phyloP scores from a whole-genome alignment of 2,797 vertebrate species.

The Pygocentrus nattereri region DNA sequence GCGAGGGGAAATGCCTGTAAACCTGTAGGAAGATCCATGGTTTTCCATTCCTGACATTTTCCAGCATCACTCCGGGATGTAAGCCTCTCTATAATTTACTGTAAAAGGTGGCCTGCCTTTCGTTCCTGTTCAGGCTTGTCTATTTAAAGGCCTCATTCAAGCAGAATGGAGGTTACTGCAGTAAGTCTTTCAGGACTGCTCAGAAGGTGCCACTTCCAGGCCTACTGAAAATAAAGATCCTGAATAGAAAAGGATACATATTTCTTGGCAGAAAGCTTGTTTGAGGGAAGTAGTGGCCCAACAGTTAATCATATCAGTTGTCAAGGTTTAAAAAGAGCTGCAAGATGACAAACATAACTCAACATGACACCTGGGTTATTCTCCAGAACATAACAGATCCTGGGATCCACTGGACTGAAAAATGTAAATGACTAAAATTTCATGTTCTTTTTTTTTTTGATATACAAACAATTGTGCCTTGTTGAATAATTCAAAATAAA shows the following conservation, averaged over 20 bases:
- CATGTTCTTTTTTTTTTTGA: too few relatives aligned
- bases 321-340: background rate
- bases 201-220: background rate
- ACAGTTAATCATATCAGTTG: background rate
- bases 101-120: conserved; percentile 63
- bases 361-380: too few relatives aligned
- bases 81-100: conserved; percentile 75
- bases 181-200: background rate
- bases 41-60: conserved; percentile 25
- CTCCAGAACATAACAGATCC: too few relatives aligned
- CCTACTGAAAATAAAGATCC: background rate
- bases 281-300: background rate
- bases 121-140: conserved; percentile 73
- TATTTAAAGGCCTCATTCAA: background rate
- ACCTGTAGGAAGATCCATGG: background rate
- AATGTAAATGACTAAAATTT: too few relatives aligned
- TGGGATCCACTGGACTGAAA: too few relatives aligned
- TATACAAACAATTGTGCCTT: too few relatives aligned
- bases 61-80: conserved; percentile 47
- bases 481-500: too few relatives aligned
- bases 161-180: background rate
- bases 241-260: too few relatives aligned
- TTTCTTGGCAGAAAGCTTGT: too few relatives aligned
- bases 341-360: too few relatives aligned
- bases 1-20: background rate